Evolutionary conservation across 2,113 vertebrate genomes (phyloP), one percentile per base, ranked within the genome.

Genomic region (Cyanoliseus patagonus): DNA sequence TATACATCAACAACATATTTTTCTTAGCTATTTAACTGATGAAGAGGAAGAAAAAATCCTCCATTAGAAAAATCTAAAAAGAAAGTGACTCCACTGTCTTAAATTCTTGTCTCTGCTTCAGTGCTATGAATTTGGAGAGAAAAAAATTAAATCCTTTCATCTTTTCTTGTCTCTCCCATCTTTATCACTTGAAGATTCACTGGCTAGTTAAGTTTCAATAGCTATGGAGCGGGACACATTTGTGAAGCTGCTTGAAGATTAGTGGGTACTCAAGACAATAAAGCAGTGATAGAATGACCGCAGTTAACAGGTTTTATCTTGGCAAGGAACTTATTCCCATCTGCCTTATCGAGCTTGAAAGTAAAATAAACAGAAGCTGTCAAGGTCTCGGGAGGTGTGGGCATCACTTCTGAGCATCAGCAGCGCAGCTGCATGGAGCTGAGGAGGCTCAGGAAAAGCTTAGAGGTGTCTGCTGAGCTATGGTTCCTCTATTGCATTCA

Each of bases 1-100:
- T 94, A 66, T 82, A 86, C 28, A 83, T 83, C 79, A 87, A 89
- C 69, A 80, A 85, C 31, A n/a, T 62, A 80, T 95, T 94, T 88
- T 84, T 93, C 77, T 82, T 89, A 73, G 41, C 51, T 33, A 41
- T 72, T 93, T 93, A 73, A 87, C 62, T n/a, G 77, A 90, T 59
- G 75, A 81, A 70, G 55, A 91, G 31, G 35, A 90, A 89, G 74
- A 81, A 62, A 95, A 72, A 55, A 23, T 64, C 37, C 62, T 76
- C 11, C 41, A 51, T 79, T 89, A 88, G 49, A 89, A 89, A 90
- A 81, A 76, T 37, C 10, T 72, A 52, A 86, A 78, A 72, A 73
- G 33, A 66, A 88, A 91, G 10, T 75, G 37, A 47, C 28, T 73
- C 41, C 17, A 14, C 62, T 59, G 44, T 74, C 57, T 69, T 57